Conservation (phyloP, 2,888 invertebrate species). For the Petrolisthes cinctipes region DNA sequence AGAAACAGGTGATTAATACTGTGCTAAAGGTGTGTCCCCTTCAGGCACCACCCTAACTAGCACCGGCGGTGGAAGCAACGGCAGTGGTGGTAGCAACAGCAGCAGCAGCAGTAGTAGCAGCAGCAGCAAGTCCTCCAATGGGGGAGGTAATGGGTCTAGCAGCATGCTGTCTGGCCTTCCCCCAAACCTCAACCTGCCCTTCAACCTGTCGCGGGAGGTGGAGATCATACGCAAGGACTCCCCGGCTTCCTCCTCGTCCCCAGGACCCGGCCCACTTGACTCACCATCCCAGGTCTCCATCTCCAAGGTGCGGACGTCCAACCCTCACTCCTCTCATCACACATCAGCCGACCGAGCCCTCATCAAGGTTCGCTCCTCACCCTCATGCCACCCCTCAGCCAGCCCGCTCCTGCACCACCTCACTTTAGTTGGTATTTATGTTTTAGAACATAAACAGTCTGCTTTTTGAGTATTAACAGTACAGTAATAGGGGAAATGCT, state of each 20-base stretch:
- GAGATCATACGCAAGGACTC: constrained; percentile 66
- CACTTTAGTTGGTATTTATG: constrained; percentile 36
- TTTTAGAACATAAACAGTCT: constrained; percentile 16
- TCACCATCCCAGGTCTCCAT: constrained; percentile 65
- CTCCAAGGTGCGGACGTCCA: constrained; percentile 65
- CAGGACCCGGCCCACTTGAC: constrained; percentile 60
- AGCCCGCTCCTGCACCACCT: constrained; percentile 32
- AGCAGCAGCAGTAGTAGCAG: constrained; percentile 51
- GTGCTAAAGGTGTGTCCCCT: constrained; percentile 29
- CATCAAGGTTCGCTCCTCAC: constrained; percentile 64
- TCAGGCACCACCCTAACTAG: constrained; percentile 64
- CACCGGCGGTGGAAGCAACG: constrained; percentile 66
- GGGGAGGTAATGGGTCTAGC: constrained; percentile 38
- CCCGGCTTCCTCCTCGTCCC: constrained; percentile 65
- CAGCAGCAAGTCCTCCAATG: constrained; percentile 64
- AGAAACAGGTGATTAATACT: constrained; percentile 9
- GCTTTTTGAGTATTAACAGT: background rate
- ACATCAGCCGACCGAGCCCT: constrained; percentile 60
- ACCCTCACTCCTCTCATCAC: constrained; percentile 50
- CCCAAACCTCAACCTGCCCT: constrained; percentile 64
- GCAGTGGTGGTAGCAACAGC: constrained; percentile 53
- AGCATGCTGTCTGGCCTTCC: constrained; percentile 57
- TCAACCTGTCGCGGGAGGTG: constrained; percentile 67
- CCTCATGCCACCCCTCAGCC: constrained; percentile 56
- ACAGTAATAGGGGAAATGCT: too few species aligned